A percentile compares a stretch with the other conserved stretches of the same genome.
Evolutionary conservation across 2,113 vertebrate species (phyloP).

Genomic region (Salvelinus fontinalis): DNA sequence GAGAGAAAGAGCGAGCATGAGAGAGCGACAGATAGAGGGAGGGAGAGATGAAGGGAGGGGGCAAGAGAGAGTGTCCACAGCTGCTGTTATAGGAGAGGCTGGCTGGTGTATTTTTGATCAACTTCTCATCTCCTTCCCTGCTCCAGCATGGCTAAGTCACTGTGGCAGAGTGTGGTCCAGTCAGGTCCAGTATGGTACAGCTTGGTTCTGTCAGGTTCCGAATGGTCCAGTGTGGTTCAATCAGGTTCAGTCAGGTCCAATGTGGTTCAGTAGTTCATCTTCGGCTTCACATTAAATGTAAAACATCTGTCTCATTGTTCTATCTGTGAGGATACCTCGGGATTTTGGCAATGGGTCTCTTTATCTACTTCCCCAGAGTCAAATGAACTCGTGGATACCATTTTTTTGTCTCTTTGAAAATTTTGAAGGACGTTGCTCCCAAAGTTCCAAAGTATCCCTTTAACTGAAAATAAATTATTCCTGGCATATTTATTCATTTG

Average conservation of each 20-base stretch:
- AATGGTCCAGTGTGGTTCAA: background rate
- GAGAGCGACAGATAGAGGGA: too few relatives aligned
- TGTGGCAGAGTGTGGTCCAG: too few relatives aligned
- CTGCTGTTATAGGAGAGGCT: constrained; percentile 33
- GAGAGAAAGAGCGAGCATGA: background rate
- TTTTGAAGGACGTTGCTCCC: too few relatives aligned
- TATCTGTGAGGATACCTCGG: too few relatives aligned
- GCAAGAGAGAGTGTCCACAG: constrained; percentile 43
- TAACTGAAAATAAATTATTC: background rate
- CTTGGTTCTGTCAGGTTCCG: background rate
- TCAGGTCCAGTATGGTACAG: background rate
- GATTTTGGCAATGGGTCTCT: too few relatives aligned
- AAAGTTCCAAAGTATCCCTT: background rate
- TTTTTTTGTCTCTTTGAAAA: too few relatives aligned
- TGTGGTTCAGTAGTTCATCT: background rate
- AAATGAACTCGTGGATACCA: too few relatives aligned
- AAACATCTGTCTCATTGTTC: too few relatives aligned
- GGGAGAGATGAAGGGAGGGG: constrained; percentile 16
- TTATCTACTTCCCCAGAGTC: too few relatives aligned
- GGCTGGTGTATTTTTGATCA: constrained; percentile 13
- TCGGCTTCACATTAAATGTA: too few relatives aligned
- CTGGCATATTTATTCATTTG: background rate
- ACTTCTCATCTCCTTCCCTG: constrained; percentile 11
- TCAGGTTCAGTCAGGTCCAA: too few relatives aligned
- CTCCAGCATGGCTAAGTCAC: background rate